Percentiles rank a stretch among this genome's conserved stretches.
phyloP scores from a whole-genome alignment of 2,113 vertebrate species.

The Myotis brandtii region DNA sequence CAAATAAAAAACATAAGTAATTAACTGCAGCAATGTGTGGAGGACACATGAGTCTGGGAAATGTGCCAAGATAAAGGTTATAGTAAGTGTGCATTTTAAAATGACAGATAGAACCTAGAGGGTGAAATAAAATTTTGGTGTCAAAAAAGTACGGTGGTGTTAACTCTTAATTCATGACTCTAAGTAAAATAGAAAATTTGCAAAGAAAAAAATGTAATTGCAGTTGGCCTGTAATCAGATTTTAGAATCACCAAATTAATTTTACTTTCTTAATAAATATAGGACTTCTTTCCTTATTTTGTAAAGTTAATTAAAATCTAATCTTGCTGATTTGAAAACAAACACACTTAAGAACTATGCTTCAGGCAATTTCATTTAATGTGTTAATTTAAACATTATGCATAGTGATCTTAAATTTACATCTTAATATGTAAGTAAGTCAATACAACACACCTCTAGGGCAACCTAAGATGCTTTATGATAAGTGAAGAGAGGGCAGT shows the following conservation, averaged over 20 bases:
- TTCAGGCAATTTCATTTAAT: not conserved
- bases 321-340: constrained; percentile 28
- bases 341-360: not conserved
- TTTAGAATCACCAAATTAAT: constrained; percentile 25
- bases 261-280: not conserved
- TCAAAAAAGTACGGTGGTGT: constrained; percentile 63
- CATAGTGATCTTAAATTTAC: not conserved
- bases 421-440: not conserved
- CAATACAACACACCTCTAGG: not conserved
- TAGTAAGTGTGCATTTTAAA: constrained; percentile 56
- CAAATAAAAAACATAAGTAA: constrained; percentile 84
- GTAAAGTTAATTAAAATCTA: constrained; percentile 33
- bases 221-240: not conserved
- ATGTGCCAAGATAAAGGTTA: constrained; percentile 82
- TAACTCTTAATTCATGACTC: constrained; percentile 62
- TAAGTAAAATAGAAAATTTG: constrained; percentile 64
- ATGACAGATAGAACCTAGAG: constrained; percentile 58
- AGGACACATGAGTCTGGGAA: constrained; percentile 82
- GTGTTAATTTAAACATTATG: not conserved
- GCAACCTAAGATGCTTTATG: not conserved
- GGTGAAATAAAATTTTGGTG: constrained; percentile 65
- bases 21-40: constrained; percentile 78
- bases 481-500: not conserved
- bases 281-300: not conserved
- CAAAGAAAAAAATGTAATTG: constrained; percentile 33